Conservation (phyloP, 2,113 vertebrate species). For the Origma solitaria region DNA sequence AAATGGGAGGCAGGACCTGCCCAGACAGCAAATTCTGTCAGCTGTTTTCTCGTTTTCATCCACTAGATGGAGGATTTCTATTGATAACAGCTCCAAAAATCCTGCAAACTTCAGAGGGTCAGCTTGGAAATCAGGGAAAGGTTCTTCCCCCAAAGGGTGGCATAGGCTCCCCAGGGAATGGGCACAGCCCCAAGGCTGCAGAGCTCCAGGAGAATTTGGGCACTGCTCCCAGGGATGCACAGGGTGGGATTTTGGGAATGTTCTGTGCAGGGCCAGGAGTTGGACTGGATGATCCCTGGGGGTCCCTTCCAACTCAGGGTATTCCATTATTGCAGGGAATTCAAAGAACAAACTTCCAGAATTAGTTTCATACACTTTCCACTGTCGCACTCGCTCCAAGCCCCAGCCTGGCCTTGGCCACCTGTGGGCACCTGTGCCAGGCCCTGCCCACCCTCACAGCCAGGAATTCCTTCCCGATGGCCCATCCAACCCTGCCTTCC, state of each 20-base stretch:
- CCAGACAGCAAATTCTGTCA: background rate
- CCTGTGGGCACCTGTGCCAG: background rate
- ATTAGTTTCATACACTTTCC: background rate
- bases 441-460: background rate
- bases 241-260: background rate
- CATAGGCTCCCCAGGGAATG: background rate
- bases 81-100: background rate
- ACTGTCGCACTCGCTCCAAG: rapidly evolving
- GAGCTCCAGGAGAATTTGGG: background rate
- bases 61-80: background rate
- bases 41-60: background rate
- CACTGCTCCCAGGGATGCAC: rapidly evolving
- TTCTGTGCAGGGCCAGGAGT: background rate
- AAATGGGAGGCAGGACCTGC: background rate
- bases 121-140: rapidly evolving
- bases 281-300: background rate
- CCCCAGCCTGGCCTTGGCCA: background rate
- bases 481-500: background rate
- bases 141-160: background rate
- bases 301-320: background rate
- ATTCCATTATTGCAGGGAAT: background rate
- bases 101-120: background rate
- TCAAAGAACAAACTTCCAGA: background rate
- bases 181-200: background rate
- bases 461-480: background rate